Percentiles rank a stretch among this genome's conserved stretches.
Conservation (phyloP, 2,113 vertebrate species). For the Sterna hirundo region DNA sequence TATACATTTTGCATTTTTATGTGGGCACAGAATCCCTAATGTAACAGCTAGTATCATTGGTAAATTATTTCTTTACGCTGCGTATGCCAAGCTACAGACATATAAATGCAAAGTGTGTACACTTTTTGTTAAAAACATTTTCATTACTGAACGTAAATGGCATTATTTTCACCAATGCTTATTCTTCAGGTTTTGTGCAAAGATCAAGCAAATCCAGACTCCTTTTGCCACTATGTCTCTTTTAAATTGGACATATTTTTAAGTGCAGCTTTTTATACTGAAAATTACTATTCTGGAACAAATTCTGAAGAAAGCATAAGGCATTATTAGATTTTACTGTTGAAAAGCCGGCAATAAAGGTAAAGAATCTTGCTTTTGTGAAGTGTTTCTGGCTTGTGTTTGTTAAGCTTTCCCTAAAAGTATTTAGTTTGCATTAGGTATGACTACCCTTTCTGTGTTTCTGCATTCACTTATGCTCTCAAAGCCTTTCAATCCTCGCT, state of each 20-base stretch:
- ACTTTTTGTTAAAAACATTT: constrained; percentile 61
- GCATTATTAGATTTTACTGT: constrained; percentile 23
- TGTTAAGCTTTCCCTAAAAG: neutral
- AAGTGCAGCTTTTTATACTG: constrained; percentile 14
- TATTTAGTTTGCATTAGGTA: neutral
- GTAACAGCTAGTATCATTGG: neutral
- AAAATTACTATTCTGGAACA: neutral
- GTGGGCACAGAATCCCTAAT: constrained; percentile 41
- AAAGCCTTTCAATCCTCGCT: neutral
- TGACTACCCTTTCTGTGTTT: neutral
- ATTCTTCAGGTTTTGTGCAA: constrained; percentile 14
- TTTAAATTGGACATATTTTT: neutral
- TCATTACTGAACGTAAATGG: constrained; percentile 61
- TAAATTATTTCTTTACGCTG: constrained; percentile 41
- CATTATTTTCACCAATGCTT: neutral
- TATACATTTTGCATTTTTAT: constrained; percentile 51
- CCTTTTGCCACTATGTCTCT: neutral
- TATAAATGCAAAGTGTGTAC: constrained; percentile 56
- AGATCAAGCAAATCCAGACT: constrained; percentile 14
- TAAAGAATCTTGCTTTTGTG: constrained; percentile 5
- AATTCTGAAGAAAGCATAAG: neutral
- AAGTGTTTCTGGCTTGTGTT: neutral
- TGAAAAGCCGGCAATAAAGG: neutral
- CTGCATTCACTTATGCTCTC: neutral
- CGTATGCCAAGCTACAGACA: constrained; percentile 26